Conservation (phyloP, 1,140 invertebrate genomes). For the Ceratina japonica region DNA sequence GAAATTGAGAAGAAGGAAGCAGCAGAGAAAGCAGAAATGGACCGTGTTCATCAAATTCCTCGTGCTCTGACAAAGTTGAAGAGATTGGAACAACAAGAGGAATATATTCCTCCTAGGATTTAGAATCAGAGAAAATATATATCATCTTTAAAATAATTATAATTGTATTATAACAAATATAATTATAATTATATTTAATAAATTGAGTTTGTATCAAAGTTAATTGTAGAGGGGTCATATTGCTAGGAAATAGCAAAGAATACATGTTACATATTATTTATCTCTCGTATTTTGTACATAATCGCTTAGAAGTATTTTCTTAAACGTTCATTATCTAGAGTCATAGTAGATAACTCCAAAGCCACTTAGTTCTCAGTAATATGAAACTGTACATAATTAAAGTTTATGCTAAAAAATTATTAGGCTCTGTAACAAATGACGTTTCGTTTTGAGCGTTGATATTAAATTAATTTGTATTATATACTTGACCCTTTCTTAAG, state of each 20-base stretch:
- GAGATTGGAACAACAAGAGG: constrained; percentile 74
- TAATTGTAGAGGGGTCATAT: constrained; percentile 18
- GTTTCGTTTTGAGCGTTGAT: constrained; percentile 57
- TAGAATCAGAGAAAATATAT: constrained; percentile 18
- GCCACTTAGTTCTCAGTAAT: constrained; percentile 35
- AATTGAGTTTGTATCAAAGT: constrained; percentile 16
- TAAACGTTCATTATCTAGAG: constrained; percentile 42
- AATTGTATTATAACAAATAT: constrained; percentile 15
- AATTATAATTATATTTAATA: constrained; percentile 23
- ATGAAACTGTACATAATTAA: constrained; percentile 55
- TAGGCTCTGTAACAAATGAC: constrained; percentile 66
- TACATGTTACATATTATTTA: constrained; percentile 45
- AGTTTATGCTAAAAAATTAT: constrained; percentile 61
- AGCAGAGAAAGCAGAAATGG: constrained; percentile 70
- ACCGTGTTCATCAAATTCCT: not conserved
- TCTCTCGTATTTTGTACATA: constrained; percentile 57
- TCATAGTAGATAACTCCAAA: constrained; percentile 30
- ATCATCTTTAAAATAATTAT: constrained; percentile 7
- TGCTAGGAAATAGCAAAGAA: constrained; percentile 17
- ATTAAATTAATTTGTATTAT: constrained; percentile 29
- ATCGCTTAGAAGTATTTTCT: constrained; percentile 33
- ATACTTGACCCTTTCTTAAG: constrained; percentile 46
- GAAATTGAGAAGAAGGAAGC: constrained; percentile 82
- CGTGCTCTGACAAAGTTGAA: constrained; percentile 31
- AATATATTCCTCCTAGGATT: constrained; percentile 85